phyloP scores from a whole-genome alignment of 2,113 vertebrate genomes.

The Datnioides undecimradiatus region DNA sequence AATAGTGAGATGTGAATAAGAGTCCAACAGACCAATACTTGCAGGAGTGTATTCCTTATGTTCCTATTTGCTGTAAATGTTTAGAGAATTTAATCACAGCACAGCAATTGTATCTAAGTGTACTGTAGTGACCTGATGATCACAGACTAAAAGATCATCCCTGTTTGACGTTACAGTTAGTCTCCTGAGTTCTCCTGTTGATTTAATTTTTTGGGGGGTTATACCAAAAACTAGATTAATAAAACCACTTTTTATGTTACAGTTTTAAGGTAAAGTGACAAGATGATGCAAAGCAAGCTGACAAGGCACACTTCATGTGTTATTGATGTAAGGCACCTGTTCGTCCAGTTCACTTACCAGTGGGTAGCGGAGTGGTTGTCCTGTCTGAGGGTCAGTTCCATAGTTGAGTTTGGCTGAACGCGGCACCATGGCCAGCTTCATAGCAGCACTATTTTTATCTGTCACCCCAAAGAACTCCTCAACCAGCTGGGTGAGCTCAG shows the following conservation, averaged over 20 bases:
- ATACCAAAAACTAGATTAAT: no score
- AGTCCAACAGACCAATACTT: neutral
- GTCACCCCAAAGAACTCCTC: conserved; percentile 81
- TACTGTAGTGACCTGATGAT: no score
- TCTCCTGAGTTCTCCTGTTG: no score
- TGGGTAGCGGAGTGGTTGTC: conserved; percentile 85
- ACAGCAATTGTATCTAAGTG: no score
- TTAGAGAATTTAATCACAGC: no score
- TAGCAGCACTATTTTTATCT: conserved; percentile 78
- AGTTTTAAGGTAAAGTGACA: no score
- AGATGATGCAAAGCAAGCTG: neutral
- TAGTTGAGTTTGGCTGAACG: conserved; percentile 91
- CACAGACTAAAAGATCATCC: no score
- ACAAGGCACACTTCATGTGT: no score
- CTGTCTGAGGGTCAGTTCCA: conserved; percentile 84
- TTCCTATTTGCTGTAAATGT: neutral
- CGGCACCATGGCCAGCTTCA: conserved; percentile 91
- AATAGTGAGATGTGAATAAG: neutral
- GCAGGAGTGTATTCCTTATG: neutral
- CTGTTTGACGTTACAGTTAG: no score
- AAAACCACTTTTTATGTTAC: no score
- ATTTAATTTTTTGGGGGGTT: no score
- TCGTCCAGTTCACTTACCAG: conserved; percentile 85
- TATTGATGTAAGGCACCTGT: no score
- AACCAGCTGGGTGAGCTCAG: conserved; percentile 87